Evolutionary conservation across 37 sponge, comb jelly and placozoan species (phyloP), one percentile per base, ranked within the genome.

Genomic region (Haliclona indistincta): DNA sequence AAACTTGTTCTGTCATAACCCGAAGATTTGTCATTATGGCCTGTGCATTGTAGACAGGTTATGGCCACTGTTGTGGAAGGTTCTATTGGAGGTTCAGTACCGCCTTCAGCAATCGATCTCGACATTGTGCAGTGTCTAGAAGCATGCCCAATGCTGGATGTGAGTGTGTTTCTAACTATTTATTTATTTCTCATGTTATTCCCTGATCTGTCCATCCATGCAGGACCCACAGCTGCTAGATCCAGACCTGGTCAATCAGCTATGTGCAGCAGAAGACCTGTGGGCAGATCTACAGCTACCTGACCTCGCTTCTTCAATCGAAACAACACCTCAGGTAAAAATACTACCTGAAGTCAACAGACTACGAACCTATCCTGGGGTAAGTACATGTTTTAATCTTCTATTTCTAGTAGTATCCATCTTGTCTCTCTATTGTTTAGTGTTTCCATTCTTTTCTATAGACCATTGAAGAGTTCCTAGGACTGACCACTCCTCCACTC

Each of bases 111-210:
- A n/a, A 47, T 55, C 4, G 82, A 81, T 29, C 35, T 44, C 1
- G 74, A 81, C 49, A 49, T 81, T 52, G 73, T 35, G 5, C 66
- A 81, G 64, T 81, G 82, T 35, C 72, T 81, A 4, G 40, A 81
- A 52, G 72, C 71, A 23, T 81, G 82, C 35, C 82, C 82, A 2
- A 73, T 72, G 38, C 53, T 71, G 26, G 64, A 81, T 43, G 82
- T 81, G 41, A 81, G 73, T 81, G 52, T 47, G 71, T 71, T 20
- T 19, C 7, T 19, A 65, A 38, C 40, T 33, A 38, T 35, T 39
- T 33, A 34, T 36, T n/a, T 17, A 15, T 7, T 28, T 35, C 10
- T 10, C 20, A 38, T 65, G 63, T 25, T 60, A 60, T 15, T 10
- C 25, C 15, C 19, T 15, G 28, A 11, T 60, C 63, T 60, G 28